A percentile compares a stretch with the other conserved stretches of the same genome.
Evolutionary conservation across 1,140 invertebrate genomes (phyloP).

Genomic region (Sarcophaga peregrina): DNA sequence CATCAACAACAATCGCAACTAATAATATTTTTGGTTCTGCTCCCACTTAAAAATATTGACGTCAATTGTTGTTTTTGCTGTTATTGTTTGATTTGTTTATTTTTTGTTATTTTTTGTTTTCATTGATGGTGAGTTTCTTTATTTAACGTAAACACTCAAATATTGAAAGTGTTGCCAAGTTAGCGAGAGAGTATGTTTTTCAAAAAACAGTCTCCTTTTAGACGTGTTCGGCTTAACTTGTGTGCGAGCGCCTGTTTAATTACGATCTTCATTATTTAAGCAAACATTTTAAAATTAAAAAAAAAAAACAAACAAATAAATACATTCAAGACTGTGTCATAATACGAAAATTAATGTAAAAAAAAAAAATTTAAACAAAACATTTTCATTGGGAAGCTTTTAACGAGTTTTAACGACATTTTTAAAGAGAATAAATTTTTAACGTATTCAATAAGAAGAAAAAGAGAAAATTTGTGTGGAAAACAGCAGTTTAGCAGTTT

Average conservation of each 20-base stretch:
- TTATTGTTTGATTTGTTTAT: not conserved
- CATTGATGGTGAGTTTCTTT: conserved; percentile 1
- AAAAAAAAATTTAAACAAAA: not conserved
- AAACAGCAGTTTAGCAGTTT: no score
- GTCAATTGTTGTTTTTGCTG: not conserved
- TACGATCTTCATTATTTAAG: not conserved
- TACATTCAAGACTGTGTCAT: not conserved
- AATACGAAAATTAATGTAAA: not conserved
- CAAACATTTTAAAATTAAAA: not conserved
- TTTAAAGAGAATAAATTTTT: no score
- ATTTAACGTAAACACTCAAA: no score
- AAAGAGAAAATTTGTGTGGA: no score
- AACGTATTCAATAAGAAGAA: no score
- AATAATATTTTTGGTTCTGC: not conserved
- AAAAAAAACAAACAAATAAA: not conserved
- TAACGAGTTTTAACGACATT: no score
- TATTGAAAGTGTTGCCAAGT: no score
- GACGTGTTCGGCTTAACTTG: conserved; percentile 40
- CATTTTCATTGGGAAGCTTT: no score
- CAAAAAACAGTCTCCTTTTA: conserved; percentile 33
- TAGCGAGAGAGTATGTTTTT: no score
- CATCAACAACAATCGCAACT: not conserved
- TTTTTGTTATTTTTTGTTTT: conserved; percentile 16
- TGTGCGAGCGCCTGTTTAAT: conserved; percentile 32
- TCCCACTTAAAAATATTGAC: conserved; percentile 12